Evolutionary conservation across 2,797 vertebrate species (phyloP).

Genomic region (Leucoraja ocellata): DNA sequence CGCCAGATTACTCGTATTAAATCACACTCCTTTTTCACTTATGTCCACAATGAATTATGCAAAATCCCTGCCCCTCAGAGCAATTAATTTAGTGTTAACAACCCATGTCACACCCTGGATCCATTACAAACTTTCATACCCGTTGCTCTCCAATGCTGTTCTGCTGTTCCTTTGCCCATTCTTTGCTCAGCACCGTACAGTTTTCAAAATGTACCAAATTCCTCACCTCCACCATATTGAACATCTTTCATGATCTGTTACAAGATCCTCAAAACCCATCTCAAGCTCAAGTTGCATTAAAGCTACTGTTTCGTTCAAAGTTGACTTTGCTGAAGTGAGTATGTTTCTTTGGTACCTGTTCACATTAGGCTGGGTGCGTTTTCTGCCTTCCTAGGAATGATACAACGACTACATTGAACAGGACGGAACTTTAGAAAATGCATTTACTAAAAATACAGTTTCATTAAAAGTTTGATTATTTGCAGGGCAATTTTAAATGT

Average conservation of each 20-base stretch:
- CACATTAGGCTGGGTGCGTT: not conserved
- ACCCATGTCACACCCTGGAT: not conserved
- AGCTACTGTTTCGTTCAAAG: not conserved
- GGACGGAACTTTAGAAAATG: not conserved
- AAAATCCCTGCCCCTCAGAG: not conserved
- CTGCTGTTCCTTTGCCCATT: not conserved
- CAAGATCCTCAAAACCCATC: not conserved
- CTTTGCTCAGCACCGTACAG: not conserved
- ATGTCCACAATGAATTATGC: not conserved
- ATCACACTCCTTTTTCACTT: not conserved
- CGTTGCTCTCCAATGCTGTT: not conserved
- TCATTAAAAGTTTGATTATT: not conserved
- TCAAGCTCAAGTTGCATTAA: not conserved
- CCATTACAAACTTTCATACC: not conserved
- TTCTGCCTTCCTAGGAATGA: not conserved
- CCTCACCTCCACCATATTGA: not conserved
- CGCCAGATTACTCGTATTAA: not conserved
- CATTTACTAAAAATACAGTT: not conserved
- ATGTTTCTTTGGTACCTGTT: not conserved
- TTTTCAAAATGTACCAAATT: not conserved
- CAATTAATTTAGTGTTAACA: not conserved
- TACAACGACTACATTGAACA: not conserved
- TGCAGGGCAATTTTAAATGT: not conserved
- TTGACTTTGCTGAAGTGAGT: not conserved
- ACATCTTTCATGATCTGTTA: not conserved